A percentile compares a stretch with the other conserved stretches of the same genome.
These are phyloP conservation scores for Crossaster papposus DNA, from an alignment of 53 echinoderm and acorn worm genomes.

Conservation along the genomic window DNA sequence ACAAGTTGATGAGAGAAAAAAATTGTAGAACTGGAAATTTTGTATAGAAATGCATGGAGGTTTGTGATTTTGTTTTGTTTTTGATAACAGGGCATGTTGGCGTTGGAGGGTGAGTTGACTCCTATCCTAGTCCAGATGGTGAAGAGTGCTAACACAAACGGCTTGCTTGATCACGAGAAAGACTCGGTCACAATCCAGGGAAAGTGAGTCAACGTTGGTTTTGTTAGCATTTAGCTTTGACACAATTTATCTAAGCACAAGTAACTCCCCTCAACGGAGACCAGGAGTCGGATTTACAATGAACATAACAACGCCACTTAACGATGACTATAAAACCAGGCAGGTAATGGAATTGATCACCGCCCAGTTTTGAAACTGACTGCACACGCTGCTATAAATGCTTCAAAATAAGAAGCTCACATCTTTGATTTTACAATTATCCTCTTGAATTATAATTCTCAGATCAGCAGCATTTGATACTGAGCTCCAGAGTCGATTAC, in stretches of 20 bases:
- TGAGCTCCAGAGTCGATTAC: slow-evolving; percentile 4
- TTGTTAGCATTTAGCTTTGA: neutral
- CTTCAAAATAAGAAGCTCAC: too few relatives aligned
- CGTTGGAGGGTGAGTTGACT: slow-evolving; percentile 93
- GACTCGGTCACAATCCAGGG: slow-evolving; percentile 81
- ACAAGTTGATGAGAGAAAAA: too few relatives aligned
- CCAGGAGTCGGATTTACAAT: too few relatives aligned
- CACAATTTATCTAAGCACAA: neutral
- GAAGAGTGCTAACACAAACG: slow-evolving; percentile 96
- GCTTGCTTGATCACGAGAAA: slow-evolving; percentile 94
- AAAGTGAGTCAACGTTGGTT: slow-evolving; percentile 69
- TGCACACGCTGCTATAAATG: too few relatives aligned
- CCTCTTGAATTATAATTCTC: neutral
- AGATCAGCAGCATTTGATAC: neutral
- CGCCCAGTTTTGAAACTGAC: too few relatives aligned
- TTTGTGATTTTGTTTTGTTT: neutral
- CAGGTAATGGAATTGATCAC: too few relatives aligned
- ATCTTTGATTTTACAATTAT: neutral
- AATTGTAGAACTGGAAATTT: too few relatives aligned
- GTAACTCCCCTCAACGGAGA: too few relatives aligned
- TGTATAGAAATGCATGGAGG: too few relatives aligned
- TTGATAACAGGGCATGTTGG: slow-evolving; percentile 83
- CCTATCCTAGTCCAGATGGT: slow-evolving; percentile 99
- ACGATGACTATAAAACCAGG: too few relatives aligned
- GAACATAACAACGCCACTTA: too few relatives aligned